Conservation (phyloP, 2,797 vertebrate species). For the Pseudochirops corinnae region DNA sequence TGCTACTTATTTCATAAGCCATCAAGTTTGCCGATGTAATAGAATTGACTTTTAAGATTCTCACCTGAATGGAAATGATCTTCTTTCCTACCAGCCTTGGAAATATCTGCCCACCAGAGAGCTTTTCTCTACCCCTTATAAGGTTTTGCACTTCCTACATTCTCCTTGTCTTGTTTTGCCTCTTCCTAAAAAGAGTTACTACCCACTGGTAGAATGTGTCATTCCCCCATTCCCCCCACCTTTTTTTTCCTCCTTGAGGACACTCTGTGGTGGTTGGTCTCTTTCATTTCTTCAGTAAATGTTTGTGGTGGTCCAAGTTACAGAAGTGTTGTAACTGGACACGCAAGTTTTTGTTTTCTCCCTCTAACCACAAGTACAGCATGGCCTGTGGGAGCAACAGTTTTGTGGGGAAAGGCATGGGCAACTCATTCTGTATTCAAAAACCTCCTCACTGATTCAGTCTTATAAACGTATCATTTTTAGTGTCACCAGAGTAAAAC, state of each 20-base stretch:
- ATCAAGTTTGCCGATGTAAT: background rate
- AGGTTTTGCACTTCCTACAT: slow-evolving; percentile 18
- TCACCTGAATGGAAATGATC: background rate
- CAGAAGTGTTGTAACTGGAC: slow-evolving; percentile 5
- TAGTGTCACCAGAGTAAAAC: background rate
- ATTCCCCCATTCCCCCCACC: background rate
- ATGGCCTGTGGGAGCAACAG: background rate
- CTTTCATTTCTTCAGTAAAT: slow-evolving; percentile 49
- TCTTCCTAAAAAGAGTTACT: slow-evolving; percentile 48
- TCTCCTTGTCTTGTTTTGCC: slow-evolving; percentile 16
- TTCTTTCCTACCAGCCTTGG: slow-evolving; percentile 6
- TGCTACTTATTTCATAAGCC: background rate
- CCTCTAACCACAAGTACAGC: background rate
- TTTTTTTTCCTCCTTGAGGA: slow-evolving; percentile 18
- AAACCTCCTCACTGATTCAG: background rate
- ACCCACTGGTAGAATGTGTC: slow-evolving; percentile 25
- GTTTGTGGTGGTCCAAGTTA: slow-evolving; percentile 50
- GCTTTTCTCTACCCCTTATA: background rate
- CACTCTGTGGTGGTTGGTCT: background rate
- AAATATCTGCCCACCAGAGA: slow-evolving; percentile 11
- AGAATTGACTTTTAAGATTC: slow-evolving; percentile 16
- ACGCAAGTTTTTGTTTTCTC: slow-evolving; percentile 30
- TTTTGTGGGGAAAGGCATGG: background rate
- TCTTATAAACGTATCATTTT: background rate
- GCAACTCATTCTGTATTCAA: background rate